A percentile compares a stretch with the other conserved stretches of the same genome.
These are phyloP conservation scores for Digitonthophagus gazella DNA, from an alignment of 2,888 invertebrate species.

Conservation along the genomic window DNA sequence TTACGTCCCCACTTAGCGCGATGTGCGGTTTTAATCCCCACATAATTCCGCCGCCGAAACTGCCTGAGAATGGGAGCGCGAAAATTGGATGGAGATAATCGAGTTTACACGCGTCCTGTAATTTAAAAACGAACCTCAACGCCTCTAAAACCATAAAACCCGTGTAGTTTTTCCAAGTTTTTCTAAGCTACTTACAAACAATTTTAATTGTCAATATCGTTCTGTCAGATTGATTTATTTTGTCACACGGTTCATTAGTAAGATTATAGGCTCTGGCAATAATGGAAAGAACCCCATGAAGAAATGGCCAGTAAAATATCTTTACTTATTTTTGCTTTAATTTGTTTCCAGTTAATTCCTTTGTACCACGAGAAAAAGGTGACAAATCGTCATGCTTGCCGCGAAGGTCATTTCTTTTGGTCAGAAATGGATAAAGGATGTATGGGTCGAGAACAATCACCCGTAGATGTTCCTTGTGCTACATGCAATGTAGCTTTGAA, in stretches of 20 bases:
- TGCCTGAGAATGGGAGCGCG: not conserved
- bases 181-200: too few species aligned
- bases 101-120: not conserved
- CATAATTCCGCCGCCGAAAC: not conserved
- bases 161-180: not conserved
- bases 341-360: not conserved
- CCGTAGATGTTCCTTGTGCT: not conserved
- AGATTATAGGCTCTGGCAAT: not conserved
- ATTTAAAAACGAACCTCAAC: not conserved
- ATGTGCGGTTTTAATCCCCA: constrained; percentile 5
- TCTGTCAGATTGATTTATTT: not conserved
- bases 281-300: not conserved
- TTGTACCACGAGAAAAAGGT: not conserved
- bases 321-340: not conserved
- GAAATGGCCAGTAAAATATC: not conserved
- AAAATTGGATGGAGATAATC: not conserved
- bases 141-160: not conserved
- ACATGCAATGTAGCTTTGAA: not conserved
- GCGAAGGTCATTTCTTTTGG: not conserved
- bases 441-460: not conserved
- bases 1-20: constrained; percentile 14
- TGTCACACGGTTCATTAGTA: not conserved
- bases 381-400: not conserved
- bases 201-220: too few species aligned
- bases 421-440: not conserved